Evolutionary conservation across 2,797 vertebrate species (phyloP).

Genomic region (Myotis pilosus): DNA sequence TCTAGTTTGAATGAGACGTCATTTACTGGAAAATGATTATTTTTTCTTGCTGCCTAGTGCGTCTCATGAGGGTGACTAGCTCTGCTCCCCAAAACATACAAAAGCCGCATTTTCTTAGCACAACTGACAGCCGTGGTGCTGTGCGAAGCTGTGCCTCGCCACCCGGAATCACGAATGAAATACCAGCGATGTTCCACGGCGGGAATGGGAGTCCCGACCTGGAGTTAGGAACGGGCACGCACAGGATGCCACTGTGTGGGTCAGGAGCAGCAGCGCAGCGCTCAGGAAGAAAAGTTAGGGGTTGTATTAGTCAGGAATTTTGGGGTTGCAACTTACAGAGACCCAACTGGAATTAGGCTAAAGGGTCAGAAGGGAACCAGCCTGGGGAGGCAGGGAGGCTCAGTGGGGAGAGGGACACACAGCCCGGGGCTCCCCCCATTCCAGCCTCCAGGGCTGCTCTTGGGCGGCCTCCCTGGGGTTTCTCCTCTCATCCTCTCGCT

Average conservation of each 20-base stretch:
- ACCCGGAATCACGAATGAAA: constrained; percentile 22
- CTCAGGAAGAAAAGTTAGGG: constrained; percentile 61
- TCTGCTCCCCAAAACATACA: constrained; percentile 40
- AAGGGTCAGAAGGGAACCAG: constrained; percentile 49
- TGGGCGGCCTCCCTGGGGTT: not conserved
- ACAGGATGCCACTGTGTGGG: constrained; percentile 49
- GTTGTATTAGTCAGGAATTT: constrained; percentile 60
- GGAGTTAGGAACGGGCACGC: constrained; percentile 10
- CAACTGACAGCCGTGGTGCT: not conserved
- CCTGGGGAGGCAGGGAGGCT: not conserved
- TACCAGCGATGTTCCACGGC: constrained; percentile 17
- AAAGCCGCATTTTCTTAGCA: constrained; percentile 54
- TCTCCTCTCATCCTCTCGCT: not conserved
- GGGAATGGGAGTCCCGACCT: not conserved
- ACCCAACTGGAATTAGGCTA: constrained; percentile 63
- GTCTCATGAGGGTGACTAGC: not conserved
- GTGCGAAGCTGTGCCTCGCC: not conserved
- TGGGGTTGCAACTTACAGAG: constrained; percentile 65
- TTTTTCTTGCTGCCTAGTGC: not conserved
- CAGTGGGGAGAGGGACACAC: not conserved
- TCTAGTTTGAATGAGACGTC: constrained; percentile 15
- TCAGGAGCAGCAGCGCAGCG: not conserved
- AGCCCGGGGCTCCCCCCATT: not conserved
- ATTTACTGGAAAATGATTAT: not conserved
- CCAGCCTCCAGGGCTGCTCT: not conserved